Evolutionary conservation across 1,140 invertebrate species (phyloP), one percentile per base, ranked within the genome.

Genomic region (Ostrea denselamellosa): DNA sequence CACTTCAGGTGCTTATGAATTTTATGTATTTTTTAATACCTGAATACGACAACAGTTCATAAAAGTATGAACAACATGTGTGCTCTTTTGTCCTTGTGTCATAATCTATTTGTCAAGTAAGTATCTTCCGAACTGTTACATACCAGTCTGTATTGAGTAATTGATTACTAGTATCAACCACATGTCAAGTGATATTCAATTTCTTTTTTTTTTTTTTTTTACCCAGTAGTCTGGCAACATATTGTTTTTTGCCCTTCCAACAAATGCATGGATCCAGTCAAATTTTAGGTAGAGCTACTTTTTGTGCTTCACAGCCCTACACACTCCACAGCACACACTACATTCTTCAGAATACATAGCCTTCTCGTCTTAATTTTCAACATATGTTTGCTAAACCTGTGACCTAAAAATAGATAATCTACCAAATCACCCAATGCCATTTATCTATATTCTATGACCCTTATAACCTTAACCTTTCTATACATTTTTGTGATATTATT

Each of bases 191-290:
- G 68, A 77, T 22, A 71, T 71, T 77, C 10, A 12, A 77, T 8
- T 77, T 77, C 68, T 77, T 25, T 77, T 77, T 77, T 22, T 8
- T 77, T n/a, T n/a, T n/a, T n/a, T n/a, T n/a, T n/a, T n/a, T n/a
- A n/a, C n/a, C 28, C 28, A 77, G 12, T 25, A 77, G 25, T 77
- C 12, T 77, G 68, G 68, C 9, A 77, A 77, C 68, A 77, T 77
- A 77, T 77, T 77, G 68, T 77, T 7, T 62, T 62, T 44, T 44
- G 34, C 34, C 34, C 34, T 44, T 44, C 34, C 34, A 44, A 44
- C 34, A 44, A 44, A 44, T 44, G 34, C 34, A 44, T 5, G 5
- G 2, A 44, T 44, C 34, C 34, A 44, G 34, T 44, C 34, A 44
- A 44, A 44, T 44, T 5, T 44, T 44, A 44, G 34, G 34, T 1